Evolutionary conservation across 2,888 invertebrate species (phyloP), one percentile per base, ranked within the genome.

Genomic region (Archips crataeganus): DNA sequence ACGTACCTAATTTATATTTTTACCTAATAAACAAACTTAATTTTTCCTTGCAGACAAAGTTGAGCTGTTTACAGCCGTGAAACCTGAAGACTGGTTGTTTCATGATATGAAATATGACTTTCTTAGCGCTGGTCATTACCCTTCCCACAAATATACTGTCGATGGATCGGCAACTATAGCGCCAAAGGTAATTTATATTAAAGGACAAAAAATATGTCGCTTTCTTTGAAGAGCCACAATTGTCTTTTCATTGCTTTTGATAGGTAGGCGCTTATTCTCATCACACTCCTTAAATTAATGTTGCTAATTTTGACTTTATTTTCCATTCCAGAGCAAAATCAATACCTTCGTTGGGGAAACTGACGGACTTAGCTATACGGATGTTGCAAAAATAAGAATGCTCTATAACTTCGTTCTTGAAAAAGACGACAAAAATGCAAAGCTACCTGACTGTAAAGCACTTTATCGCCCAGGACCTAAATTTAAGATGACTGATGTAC

Each of bases 111-210:
- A 77, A 2, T 92, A 93, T 47, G 93, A 92, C 75, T 86, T 81
- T 51, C 10, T 70, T 0, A 92, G 93, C 63, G 89, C 85, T n/a
- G 81, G 90, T 1, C 93, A 93, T 77, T 92, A 83, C 49, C 75
- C 79, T 66, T 78, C 79, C 2, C 85, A 87, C 71, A 87, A 85
- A 73, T 82, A 90, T 76, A 87, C 92, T 9, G 69, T 54, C 0
- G 86, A 88, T 57, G 93, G 93, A 15, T 77, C 75, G 39, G 84
- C 87, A 34, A 90, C 91, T 3, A 85, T 92, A 13, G 63, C 74
- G 65, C 77, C 84, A n/a, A 70, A 77, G 84, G 90, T 89, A 82
- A 70, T 51, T 23, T 51, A 51, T 15, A 9, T 2, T 54, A 5
- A 54, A 54, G 8, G 15, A 4, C 13, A 54, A 54, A 2, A n/a